Base-by-base conservation (phyloP, 2,797 vertebrate species). In the Alcedo atthis region DNA sequence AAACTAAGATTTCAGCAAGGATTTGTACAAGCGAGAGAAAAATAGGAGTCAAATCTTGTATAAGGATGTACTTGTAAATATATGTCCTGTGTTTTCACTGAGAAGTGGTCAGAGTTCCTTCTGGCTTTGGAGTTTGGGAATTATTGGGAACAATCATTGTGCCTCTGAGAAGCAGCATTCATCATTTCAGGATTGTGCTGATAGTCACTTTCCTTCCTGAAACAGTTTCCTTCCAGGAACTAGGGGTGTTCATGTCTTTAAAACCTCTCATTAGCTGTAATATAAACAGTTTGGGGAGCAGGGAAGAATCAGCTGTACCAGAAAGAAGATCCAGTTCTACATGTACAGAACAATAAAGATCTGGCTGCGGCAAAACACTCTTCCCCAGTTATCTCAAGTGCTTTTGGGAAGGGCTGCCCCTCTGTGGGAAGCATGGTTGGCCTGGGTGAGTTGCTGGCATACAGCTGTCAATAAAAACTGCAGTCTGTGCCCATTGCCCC, bases 381-480 rank as follows among this genome's bases (percentile, higher is more conserved):
- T 57, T 73, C 48, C 51, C 53, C 89, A 42, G 70, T 93, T 85
- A 85, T 89, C 69, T 83, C 1, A 1, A 62, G 62, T 58, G 57
- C 28, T 84, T 92, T 85, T 57, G 76, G 79, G 79, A 76, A 90
- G 62, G 21, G 18, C 55, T 75, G 33, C 71, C 71, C 25, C 68
- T 85, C 83, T 84, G 25, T 70, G 76, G 81, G 89, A 81, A 85
- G 79, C 48, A 43, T 1, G 6, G 46, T 73, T 89, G 63, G 92
- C 73, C 92, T 94, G 79, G 73, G 69, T 66, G 69, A 91, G 64
- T 40, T 93, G 40, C 86, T 94, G 85, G 62, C 73, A 57, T 71
- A 87, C 87, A 93, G 86, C 90, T 94, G 90, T 85, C 25, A 7
- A 43, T 85, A 81, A 90, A 82, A 92, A 88, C 67, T 30, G 53